Percentiles rank a stretch among this genome's conserved stretches.
phyloP scores from a whole-genome alignment of 2,888 invertebrate genomes.

The Pasiphila rectangulata region DNA sequence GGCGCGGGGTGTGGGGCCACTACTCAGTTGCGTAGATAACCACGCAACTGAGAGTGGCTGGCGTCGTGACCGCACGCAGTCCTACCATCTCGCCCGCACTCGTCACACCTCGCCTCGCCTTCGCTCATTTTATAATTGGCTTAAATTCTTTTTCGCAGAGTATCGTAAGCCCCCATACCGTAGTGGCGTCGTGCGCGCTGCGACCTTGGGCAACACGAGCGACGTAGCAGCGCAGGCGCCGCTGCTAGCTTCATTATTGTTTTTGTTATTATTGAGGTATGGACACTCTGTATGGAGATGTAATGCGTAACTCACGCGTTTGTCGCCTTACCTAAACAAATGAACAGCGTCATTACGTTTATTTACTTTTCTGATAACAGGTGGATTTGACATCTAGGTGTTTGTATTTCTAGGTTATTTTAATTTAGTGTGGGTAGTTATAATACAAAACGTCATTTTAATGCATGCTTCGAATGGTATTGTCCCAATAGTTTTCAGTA shows the following conservation, averaged over 20 bases:
- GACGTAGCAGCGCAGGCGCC: slow-evolving; percentile 26
- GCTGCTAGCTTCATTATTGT: slow-evolving; percentile 25
- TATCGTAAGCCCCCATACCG: slow-evolving; percentile 40
- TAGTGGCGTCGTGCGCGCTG: slow-evolving; percentile 21
- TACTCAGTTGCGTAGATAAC: slow-evolving; percentile 33
- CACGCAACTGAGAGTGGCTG: slow-evolving; percentile 41
- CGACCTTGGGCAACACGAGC: slow-evolving; percentile 44
- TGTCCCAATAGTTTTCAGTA: too few species aligned
- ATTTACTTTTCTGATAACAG: slow-evolving; percentile 7
- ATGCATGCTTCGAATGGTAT: too few species aligned
- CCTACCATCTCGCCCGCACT: slow-evolving; percentile 51
- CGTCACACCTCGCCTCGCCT: slow-evolving; percentile 32
- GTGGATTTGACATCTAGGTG: background rate
- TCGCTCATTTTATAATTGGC: slow-evolving; percentile 41
- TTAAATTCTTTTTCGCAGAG: slow-evolving; percentile 48
- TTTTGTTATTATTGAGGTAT: slow-evolving; percentile 27
- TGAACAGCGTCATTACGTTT: background rate
- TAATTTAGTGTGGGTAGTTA: too few species aligned
- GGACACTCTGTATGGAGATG: slow-evolving; percentile 14
- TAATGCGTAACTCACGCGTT: slow-evolving; percentile 26
- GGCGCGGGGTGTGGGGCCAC: slow-evolving; percentile 29
- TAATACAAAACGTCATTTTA: too few species aligned
- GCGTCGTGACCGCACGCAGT: slow-evolving; percentile 53
- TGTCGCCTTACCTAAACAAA: slow-evolving; percentile 12
- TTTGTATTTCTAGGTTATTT: background rate